Conservation (phyloP, 2,113 vertebrate species). For the Caracal caracal region DNA sequence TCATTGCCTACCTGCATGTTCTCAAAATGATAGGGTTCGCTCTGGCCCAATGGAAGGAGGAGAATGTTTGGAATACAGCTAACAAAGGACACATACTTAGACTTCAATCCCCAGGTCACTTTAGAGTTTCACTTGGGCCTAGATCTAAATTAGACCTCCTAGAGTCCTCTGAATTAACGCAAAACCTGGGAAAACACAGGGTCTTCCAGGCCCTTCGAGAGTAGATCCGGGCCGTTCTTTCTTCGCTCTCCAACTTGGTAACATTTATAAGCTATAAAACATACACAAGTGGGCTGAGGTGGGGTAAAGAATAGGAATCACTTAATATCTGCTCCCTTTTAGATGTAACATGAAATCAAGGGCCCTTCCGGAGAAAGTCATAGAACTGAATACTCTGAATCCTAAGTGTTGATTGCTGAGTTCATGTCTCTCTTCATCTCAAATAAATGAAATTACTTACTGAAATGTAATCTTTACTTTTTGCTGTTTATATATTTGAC, state of each 20-base stretch:
- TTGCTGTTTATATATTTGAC: background rate
- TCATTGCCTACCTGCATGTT: background rate
- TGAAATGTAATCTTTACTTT: background rate
- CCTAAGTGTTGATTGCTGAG: background rate
- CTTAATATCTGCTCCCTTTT: background rate
- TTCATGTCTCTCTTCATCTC: background rate
- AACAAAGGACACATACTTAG: background rate
- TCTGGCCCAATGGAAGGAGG: background rate
- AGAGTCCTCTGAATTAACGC: background rate
- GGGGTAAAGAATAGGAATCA: background rate
- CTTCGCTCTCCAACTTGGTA: background rate
- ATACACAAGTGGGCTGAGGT: background rate
- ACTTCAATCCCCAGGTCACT: background rate
- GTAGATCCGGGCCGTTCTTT: background rate
- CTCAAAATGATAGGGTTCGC: background rate
- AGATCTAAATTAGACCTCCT: background rate
- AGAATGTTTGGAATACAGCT: background rate
- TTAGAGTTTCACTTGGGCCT: background rate
- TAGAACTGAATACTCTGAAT: background rate
- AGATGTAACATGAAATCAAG: background rate
- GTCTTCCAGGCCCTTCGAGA: background rate
- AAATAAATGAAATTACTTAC: constrained; percentile 40
- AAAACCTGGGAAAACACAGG: background rate
- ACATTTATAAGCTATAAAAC: background rate
- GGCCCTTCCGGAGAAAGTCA: background rate